phyloP scores from a whole-genome alignment of 2,888 invertebrate species.

The Liopterus haemorrhoidalis region DNA sequence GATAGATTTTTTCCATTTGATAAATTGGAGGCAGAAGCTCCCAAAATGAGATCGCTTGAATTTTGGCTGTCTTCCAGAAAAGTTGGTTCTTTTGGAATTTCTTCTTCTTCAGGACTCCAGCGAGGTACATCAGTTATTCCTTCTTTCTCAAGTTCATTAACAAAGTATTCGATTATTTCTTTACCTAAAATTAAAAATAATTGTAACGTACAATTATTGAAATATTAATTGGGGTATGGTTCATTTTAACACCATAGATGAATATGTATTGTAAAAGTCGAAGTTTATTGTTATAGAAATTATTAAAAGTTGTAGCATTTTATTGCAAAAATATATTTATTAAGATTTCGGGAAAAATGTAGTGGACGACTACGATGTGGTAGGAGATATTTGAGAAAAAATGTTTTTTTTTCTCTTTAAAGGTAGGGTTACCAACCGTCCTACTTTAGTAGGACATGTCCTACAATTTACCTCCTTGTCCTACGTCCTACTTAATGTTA shows the following conservation, averaged over 20 bases:
- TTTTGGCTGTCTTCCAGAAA: constrained; percentile 23
- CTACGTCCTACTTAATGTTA: no score
- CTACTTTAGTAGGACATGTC: no score
- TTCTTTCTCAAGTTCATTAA: constrained; percentile 67
- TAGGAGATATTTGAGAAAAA: no score
- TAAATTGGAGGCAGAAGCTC: constrained; percentile 24
- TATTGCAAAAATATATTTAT: no score
- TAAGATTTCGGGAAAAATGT: no score
- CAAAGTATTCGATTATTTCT: constrained; percentile 88
- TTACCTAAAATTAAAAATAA: constrained; percentile 58
- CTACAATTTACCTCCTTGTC: no score
- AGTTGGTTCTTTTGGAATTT: constrained; percentile 17
- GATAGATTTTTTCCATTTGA: constrained; percentile 19
- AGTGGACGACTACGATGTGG: no score
- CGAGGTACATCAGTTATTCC: constrained; percentile 63
- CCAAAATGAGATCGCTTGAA: constrained; percentile 23
- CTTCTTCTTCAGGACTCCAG: constrained; percentile 49
- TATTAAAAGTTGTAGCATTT: no score
- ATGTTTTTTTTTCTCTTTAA: no score
- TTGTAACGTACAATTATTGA: constrained; percentile 1
- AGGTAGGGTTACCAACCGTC: no score
- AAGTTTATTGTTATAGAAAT: no score
- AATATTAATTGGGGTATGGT: not conserved
- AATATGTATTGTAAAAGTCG: no score
- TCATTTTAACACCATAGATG: constrained; percentile 4